Evolutionary conservation across 2,888 invertebrate genomes (phyloP), one percentile per base, ranked within the genome.

Genomic region (Noctua pronuba): DNA sequence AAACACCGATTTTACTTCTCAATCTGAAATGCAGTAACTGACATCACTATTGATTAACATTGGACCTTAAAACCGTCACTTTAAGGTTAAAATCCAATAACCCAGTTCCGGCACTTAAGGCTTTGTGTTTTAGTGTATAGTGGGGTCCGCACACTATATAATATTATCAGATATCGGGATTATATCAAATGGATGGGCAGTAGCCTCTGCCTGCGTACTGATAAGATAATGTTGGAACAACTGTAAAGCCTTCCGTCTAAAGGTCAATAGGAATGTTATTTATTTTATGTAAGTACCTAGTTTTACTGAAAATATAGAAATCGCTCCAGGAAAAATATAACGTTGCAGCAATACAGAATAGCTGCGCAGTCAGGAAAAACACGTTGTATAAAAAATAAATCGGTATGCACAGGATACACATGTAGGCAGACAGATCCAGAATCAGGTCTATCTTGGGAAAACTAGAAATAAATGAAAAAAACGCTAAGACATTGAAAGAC

Each of bases 151-250:
- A 18, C 7, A 52, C 44, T 76, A 41, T 71, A 78, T 77, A 62
- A 77, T 77, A 67, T 71, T 71, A 84, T 78, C 70, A 31, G 66
- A 68, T 80, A 80, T 83, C 16, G 49, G 65, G 46, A 78, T 66
- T 77, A 60, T 55, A 46, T 77, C 31, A 44, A 38, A 83, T 77
- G n/a, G 83, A 82, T 83, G 66, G 67, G 46, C 62, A 83, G 83
- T 55, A 80, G 80, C 67, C n/a, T 67, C 35, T 41, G 67, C 46
- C 46, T 28, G 41, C 64, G 46, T 28, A 38, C 16, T 49, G 80
- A 81, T 78, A 78, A 84, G 79, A 72, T 83, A 70, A 62, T 21
- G 58, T 28, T 6, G 28, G 68, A 52, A 76, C 44, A 83, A 55
- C 31, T n/a, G 66, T 67, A 62, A 67, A 82, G 18, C 76, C 52